Base-by-base conservation (phyloP, 2,113 vertebrate genomes). In the Myotis davidii region DNA sequence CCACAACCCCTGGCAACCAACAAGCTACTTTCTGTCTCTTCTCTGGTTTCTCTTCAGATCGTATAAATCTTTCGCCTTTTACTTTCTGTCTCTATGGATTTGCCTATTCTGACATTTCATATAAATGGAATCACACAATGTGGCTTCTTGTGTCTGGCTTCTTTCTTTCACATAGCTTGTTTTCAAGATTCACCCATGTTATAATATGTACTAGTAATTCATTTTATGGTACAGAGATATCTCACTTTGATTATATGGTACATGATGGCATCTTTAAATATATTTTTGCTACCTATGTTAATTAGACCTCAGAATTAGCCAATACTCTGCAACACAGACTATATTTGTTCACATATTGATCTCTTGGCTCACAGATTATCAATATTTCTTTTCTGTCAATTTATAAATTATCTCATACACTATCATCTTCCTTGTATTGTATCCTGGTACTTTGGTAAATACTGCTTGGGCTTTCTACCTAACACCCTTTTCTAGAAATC, bases 181-280 rank as follows among this genome's bases (percentile, higher is more conserved):
- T 96, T 73, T 92, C n/a, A 97, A 67, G 85, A 72, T 76, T 77
- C 45, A 84, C 42, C 16, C 21, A 52, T 23, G 34, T 32, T 78
- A 34, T 42, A 61, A 86, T 34, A 83, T 23, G 11, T 84, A 39
- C 27, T 10, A 88, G 10, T 65, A 72, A 65, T 69, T 84, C 84
- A 90, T 54, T 78, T 93, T 88, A 54, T 23, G n/a, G 5, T 64
- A 83, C 25, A 1, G 3, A 61, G n/a, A 88, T 7, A 95, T 7
- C 10, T 45, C 25, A 59, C 54, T 74, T 89, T 76, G 6, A 88
- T 74, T 81, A 89, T 45, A 45, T 45, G 45, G 45, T 45, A 54
- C 52, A 79, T 29, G 45, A 32, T 59, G 16, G 42, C 25, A 92
- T 79, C 78, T 84, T 89, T 14, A 72, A 88, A 52, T 61, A n/a